A percentile compares a stretch with the other conserved stretches of the same genome.
phyloP scores from a whole-genome alignment of 1,140 invertebrate species.

The Cecropterus lyciades region DNA sequence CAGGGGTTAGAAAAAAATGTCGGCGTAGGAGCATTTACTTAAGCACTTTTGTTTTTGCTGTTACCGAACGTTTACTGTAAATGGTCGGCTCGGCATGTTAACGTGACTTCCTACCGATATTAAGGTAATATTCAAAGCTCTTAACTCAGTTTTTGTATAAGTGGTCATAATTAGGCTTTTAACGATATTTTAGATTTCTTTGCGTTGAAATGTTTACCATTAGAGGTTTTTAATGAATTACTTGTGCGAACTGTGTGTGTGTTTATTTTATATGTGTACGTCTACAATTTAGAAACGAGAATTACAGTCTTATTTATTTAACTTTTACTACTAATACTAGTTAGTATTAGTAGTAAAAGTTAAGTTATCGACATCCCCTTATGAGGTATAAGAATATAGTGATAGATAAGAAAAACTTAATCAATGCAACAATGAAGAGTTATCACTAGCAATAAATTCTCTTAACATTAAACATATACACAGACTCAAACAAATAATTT shows the following conservation, averaged over 20 bases:
- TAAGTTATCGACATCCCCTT: too few species aligned
- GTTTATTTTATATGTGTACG: too few species aligned
- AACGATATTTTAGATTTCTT: conserved; percentile 25
- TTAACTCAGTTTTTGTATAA: conserved; percentile 25
- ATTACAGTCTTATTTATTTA: too few species aligned
- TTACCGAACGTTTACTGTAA: conserved; percentile 21
- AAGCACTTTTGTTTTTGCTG: conserved; percentile 24
- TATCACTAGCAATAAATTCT: too few species aligned
- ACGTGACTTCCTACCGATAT: conserved; percentile 32
- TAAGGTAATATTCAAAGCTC: conserved; percentile 34
- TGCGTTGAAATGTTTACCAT: background rate
- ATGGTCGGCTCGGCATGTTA: conserved; percentile 24
- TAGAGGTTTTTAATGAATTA: too few species aligned
- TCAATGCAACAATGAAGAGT: background rate
- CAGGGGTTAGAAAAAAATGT: background rate
- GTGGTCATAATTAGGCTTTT: conserved; percentile 26
- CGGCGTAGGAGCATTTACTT: background rate
- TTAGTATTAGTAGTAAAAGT: too few species aligned
- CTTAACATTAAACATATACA: background rate
- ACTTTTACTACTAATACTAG: too few species aligned
- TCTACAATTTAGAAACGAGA: too few species aligned
- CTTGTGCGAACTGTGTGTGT: too few species aligned
- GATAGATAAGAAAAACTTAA: too few species aligned
- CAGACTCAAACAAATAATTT: background rate
- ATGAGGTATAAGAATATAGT: too few species aligned